Base-by-base conservation (phyloP, 2,888 invertebrate genomes). In the Zaprionus bogoriensis region DNA sequence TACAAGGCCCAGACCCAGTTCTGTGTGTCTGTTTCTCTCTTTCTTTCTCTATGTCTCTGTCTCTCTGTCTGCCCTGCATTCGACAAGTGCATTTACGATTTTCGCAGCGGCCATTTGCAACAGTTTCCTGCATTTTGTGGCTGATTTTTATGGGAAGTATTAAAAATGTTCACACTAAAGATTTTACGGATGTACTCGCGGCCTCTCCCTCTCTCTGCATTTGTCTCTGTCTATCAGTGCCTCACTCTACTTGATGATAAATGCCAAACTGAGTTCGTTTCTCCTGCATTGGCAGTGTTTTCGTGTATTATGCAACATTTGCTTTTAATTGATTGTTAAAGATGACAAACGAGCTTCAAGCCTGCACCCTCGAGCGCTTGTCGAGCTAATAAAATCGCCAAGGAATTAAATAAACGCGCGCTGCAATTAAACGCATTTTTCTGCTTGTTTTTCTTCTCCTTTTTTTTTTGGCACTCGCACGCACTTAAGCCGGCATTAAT, bases 291-390 rank as follows among this genome's bases (percentile, higher is more conserved):
- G 48, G 53, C 22, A 68, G 14, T 14, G 17, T 20, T 74, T 74
- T 76, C 69, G 63, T 82, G 79, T 85, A 85, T 87, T 82, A 85
- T 78, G 82, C 83, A 85, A 79, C 82, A 82, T 82, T 82, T 82
- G 87, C 41, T 68, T 85, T 85, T 87, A 87, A 82, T 82, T 87
- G 82, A 87, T 82, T 87, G 87, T 87, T 75, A 67, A 74, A 69
- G 71, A 87, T 84, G 77, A 81, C 85, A 84, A 81, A 80, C 66
- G 80, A 80, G 74, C 59, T 64, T 65, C 25, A 39, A 61, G 42
- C 83, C n/a, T n/a, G n/a, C n/a, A n/a, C n/a, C n/a, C n/a, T n/a
- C n/a, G 67, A 87, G 69, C 53, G 42, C 22, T 46, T 41, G 45
- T 9, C 55, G 27, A 79, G 80, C 80, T 87, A 87, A 83, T 86